phyloP scores from a whole-genome alignment of 2,888 invertebrate species.

The Watsonalla binaria region DNA sequence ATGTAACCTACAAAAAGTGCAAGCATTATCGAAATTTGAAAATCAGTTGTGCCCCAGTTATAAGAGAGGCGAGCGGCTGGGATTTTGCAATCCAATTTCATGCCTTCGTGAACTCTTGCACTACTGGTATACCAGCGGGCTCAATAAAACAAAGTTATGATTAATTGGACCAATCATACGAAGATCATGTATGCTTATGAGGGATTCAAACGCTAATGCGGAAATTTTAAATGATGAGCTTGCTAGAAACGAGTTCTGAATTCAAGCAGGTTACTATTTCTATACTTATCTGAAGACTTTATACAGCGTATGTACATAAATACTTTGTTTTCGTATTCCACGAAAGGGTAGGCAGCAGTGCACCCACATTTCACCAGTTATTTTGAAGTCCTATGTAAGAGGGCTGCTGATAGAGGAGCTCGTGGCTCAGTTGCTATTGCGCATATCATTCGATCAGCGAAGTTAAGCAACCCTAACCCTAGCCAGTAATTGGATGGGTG shows the following conservation, averaged over 20 bases:
- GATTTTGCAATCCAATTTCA: slow-evolving; percentile 73
- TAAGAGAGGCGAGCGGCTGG: slow-evolving; percentile 48
- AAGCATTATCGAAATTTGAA: slow-evolving; percentile 31
- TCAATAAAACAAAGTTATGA: slow-evolving; percentile 76
- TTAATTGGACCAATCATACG: slow-evolving; percentile 74
- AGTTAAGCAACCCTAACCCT: no score
- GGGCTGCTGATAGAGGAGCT: no score
- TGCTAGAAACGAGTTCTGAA: background rate
- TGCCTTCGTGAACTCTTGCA: slow-evolving; percentile 71
- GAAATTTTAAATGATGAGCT: background rate
- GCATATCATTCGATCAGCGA: no score
- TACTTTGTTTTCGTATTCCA: no score
- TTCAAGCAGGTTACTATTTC: no score
- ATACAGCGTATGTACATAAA: no score
- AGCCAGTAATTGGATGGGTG: no score
- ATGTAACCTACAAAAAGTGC: slow-evolving; percentile 12
- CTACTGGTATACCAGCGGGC: slow-evolving; percentile 63
- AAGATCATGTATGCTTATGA: slow-evolving; percentile 35
- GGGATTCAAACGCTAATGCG: background rate
- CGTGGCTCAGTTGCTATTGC: no score
- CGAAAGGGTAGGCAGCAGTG: no score
- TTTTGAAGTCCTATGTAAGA: no score
- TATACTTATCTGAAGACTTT: no score
- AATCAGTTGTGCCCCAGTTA: slow-evolving; percentile 62
- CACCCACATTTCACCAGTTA: no score